These are phyloP conservation scores for Euzetes globulus DNA, from an alignment of 2,888 invertebrate genomes.

Conservation along the genomic window DNA sequence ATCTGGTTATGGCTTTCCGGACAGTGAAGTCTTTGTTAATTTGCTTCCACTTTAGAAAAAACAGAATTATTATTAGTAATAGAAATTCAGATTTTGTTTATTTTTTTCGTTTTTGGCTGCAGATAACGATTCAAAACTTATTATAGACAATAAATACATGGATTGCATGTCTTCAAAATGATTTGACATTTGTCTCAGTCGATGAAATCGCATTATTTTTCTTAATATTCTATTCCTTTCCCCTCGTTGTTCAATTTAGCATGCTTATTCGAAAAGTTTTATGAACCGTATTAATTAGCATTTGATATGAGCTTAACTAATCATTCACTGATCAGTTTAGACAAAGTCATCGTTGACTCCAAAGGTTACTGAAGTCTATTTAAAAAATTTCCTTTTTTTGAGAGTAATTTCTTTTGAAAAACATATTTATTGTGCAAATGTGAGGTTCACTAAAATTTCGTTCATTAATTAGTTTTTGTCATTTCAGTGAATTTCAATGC, in stretches of 20 bases:
- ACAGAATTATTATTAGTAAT: too few species aligned
- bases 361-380: constrained; percentile 5
- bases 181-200: not conserved
- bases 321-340: not conserved
- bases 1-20: not conserved
- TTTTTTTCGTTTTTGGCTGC: not conserved
- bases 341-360: not conserved
- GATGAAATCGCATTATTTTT: constrained; percentile 12
- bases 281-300: constrained; percentile 2
- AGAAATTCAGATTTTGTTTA: too few species aligned
- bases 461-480: constrained; percentile 1
- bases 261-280: not conserved
- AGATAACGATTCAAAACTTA: not conserved
- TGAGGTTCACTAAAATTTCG: not conserved
- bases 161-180: not conserved
- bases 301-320: constrained; percentile 14
- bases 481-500: not conserved
- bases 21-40: not conserved
- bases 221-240: not conserved
- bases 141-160: not conserved
- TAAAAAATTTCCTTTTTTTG: not conserved
- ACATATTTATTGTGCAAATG: not conserved
- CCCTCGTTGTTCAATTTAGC: not conserved
- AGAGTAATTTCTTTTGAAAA: not conserved
- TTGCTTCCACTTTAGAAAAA: too few species aligned